Conservation (phyloP, 2,888 invertebrate species). For the Limnephilus rhombicus region DNA sequence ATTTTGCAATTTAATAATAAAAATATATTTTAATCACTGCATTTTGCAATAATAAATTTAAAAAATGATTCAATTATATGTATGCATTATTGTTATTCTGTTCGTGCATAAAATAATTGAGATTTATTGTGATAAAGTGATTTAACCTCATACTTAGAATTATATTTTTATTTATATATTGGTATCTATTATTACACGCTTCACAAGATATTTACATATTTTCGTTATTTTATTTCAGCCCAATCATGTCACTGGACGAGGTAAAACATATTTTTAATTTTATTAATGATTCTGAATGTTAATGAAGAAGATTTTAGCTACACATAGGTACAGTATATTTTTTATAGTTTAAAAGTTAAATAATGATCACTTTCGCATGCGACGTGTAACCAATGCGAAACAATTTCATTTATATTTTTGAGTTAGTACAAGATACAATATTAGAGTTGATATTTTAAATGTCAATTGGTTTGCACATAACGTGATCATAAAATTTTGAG, state of each 20-base stretch:
- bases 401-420: background rate
- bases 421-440: background rate
- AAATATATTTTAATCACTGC: background rate
- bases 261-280: slow-evolving; percentile 69
- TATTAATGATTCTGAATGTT: background rate
- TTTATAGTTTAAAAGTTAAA: background rate
- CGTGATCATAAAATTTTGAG: background rate
- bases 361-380: background rate
- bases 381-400: background rate
- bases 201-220: background rate
- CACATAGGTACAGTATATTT: background rate
- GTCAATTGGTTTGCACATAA: background rate
- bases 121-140: background rate
- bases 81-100: background rate
- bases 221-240: slow-evolving; percentile 70
- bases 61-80: background rate
- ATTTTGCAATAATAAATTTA: background rate
- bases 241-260: slow-evolving; percentile 76
- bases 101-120: background rate
- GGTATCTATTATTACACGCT: background rate
- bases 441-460: background rate
- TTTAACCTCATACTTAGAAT: slow-evolving; percentile 53
- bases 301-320: background rate
- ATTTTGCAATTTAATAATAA: background rate
- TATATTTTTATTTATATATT: background rate